phyloP scores from a whole-genome alignment of 2,888 invertebrate genomes.

The Ametastegia equiseti region DNA sequence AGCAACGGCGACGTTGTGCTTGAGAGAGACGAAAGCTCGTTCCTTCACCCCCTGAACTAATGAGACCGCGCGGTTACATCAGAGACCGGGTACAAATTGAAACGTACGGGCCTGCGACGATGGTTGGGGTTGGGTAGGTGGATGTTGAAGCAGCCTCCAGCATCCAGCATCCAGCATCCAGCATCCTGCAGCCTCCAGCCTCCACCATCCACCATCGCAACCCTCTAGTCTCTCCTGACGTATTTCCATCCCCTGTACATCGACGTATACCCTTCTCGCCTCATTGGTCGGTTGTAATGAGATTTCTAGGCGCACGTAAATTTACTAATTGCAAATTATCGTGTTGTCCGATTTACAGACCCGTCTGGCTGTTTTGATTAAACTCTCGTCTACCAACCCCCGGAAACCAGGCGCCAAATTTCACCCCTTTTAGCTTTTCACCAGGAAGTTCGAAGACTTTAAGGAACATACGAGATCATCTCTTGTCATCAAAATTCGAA shows the following conservation, averaged over 20 bases:
- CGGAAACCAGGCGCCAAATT: not conserved
- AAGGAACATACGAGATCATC: no score
- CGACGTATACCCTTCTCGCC: conserved; percentile 42
- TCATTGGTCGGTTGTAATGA: conserved; percentile 46
- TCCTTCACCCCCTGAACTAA: conserved; percentile 69
- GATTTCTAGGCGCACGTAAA: conserved; percentile 47
- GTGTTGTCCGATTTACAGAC: conserved; percentile 38
- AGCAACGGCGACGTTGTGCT: conserved; percentile 51
- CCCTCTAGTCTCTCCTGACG: conserved; percentile 23
- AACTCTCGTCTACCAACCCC: not conserved
- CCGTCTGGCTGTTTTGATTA: conserved; percentile 7
- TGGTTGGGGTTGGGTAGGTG: conserved; percentile 14
- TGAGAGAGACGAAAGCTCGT: conserved; percentile 58
- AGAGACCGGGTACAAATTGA: conserved; percentile 73
- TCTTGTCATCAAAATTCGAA: no score
- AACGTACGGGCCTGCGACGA: conserved; percentile 70
- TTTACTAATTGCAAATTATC: conserved; percentile 46
- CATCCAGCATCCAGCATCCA: not conserved
- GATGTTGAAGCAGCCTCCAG: conserved; percentile 38
- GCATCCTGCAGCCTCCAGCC: not conserved
- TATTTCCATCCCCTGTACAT: conserved; percentile 32
- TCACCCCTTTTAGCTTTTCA: not conserved
- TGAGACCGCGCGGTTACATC: conserved; percentile 74
- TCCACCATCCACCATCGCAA: not conserved
- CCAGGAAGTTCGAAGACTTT: not conserved